phyloP scores from a whole-genome alignment of 2,113 vertebrate genomes.

The Malaclemys terrapin region DNA sequence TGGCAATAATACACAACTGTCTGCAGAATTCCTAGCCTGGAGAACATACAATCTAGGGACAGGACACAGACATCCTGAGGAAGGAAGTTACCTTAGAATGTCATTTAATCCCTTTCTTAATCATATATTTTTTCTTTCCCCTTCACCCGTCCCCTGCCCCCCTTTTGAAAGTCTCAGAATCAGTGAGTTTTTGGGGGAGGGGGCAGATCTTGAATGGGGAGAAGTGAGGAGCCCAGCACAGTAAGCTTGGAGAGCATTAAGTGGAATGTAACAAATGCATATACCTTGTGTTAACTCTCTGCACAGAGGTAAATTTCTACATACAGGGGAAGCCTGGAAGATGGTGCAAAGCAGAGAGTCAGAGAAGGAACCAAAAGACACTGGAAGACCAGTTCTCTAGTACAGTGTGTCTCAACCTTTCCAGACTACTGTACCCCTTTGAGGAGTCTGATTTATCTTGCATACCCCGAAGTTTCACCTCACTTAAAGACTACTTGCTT shows the following conservation, averaged over 20 bases:
- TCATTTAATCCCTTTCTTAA: background rate
- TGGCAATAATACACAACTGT: background rate
- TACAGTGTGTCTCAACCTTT: background rate
- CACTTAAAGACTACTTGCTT: too few species aligned
- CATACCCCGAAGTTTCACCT: too few species aligned
- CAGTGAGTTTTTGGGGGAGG: background rate
- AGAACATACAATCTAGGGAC: background rate
- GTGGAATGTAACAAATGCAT: background rate
- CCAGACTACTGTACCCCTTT: too few species aligned
- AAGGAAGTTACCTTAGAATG: background rate
- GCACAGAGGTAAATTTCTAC: background rate
- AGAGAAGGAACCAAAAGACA: background rate
- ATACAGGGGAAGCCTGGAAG: fast-evolving
- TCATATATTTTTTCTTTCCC: background rate
- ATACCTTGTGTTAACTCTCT: background rate
- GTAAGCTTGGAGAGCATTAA: background rate
- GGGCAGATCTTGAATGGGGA: background rate
- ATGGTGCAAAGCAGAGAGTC: background rate
- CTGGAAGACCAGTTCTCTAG: background rate
- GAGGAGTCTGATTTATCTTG: too few species aligned
- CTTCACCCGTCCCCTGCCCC: background rate
- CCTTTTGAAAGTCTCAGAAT: background rate
- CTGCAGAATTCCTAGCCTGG: background rate
- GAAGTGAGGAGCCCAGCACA: background rate
- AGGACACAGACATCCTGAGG: background rate